Base-by-base conservation (phyloP, 2,888 invertebrate species). In the Cerceris rybyensis region DNA sequence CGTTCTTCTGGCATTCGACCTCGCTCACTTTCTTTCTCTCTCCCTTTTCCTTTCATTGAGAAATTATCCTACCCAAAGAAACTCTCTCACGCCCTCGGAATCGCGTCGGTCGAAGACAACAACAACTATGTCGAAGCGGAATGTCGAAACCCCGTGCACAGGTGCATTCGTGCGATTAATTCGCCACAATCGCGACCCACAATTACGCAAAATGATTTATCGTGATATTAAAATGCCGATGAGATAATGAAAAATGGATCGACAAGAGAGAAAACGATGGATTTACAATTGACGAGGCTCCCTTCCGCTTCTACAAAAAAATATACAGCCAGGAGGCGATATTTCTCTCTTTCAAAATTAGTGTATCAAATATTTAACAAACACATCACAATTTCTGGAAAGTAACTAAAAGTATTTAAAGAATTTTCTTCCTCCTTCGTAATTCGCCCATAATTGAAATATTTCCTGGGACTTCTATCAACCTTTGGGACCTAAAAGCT, bases 201-300 rank as follows among this genome's bases (percentile, higher is more conserved):
- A 28, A 28, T 28, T 28, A 28, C 28, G 28, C 28, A 28, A 59
- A 72, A 79, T 79, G 79, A 82, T 82, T 82, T 81, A 81, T 81
- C 63, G 68, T 60, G 60, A 79, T 73, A 75, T 83, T 82, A 82
- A 84, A 83, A 86, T 81, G 78, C 70, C 69, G 74, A 55, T 49
- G 60, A 67, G 80, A 86, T 84, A 86, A 72, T 82, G 75, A 78
- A 72, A 83, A 80, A 82, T 76, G 66, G 61, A 84, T 79, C 70
- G 70, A 74, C 55, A 72, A 64, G 64, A 9, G 58, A 76, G 28
- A 11, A 42, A 14, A 39, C 42, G 17, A 58, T 41, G 9, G 41
- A 17, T n/a, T 17, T 7, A 17, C 41, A 52, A 50, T 43, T 28
- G 16, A 14, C 13, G 13, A 39, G 14, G 17, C 6, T 54, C 11